A percentile compares a stretch with the other conserved stretches of the same genome.
Conservation (phyloP, 2,888 invertebrate species). For the Heliconius aoede region DNA sequence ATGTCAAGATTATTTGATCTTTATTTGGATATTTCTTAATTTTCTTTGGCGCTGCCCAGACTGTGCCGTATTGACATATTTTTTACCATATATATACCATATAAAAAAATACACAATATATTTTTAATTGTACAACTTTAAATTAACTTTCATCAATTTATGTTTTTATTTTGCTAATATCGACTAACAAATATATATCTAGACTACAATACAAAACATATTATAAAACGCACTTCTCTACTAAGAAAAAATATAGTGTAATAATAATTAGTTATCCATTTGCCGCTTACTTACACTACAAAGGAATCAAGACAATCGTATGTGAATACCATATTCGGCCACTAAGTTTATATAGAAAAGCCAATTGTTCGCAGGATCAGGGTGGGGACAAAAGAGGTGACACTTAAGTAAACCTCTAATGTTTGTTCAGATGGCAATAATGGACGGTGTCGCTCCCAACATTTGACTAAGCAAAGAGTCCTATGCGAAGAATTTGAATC, state of each 20-base stretch:
- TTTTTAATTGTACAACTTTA: not conserved
- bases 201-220: not conserved
- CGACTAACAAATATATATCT: not conserved
- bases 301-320: constrained; percentile 26
- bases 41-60: constrained; percentile 14
- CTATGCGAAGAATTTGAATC: constrained; percentile 45
- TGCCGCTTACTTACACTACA: constrained; percentile 18
- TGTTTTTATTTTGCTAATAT: not conserved
- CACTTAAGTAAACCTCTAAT: constrained; percentile 64
- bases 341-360: constrained; percentile 44
- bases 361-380: constrained; percentile 43
- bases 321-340: constrained; percentile 28
- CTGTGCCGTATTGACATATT: not conserved
- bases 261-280: not conserved
- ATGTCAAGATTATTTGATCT: constrained; percentile 40
- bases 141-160: not conserved
- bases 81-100: not conserved
- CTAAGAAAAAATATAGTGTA: not conserved
- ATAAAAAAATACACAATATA: not conserved
- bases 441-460: constrained; percentile 69
- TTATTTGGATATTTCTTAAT: constrained; percentile 41
- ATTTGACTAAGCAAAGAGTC: constrained; percentile 74
- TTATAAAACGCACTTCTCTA: not conserved
- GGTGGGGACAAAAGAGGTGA: constrained; percentile 57
- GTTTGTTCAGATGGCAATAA: constrained; percentile 80